These are phyloP conservation scores for Ictalurus punctatus DNA, from an alignment of 2,113 vertebrate species.

Conservation along the genomic window DNA sequence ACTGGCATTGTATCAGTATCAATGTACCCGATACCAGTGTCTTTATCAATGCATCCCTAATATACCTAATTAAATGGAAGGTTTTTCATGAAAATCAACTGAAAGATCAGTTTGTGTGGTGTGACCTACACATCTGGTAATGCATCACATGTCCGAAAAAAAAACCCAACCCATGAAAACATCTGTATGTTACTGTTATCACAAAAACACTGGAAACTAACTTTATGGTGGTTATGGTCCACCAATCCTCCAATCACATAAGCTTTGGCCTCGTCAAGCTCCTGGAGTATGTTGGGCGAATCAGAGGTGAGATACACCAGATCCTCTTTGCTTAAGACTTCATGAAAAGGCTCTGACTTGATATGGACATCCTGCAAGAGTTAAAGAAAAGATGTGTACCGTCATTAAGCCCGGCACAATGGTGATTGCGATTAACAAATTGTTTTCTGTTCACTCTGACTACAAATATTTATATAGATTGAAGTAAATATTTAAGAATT, in stretches of 20 bases:
- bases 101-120: not conserved
- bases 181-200: not conserved
- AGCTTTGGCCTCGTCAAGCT: slow-evolving; percentile 88
- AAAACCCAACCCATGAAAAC: not conserved
- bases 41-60: not conserved
- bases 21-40: too few relatives aligned
- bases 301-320: slow-evolving; percentile 95
- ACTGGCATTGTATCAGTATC: not conserved
- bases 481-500: not conserved
- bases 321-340: slow-evolving; percentile 84
- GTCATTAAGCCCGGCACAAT: not conserved
- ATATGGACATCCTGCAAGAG: slow-evolving; percentile 85
- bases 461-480: not conserved
- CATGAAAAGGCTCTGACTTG: slow-evolving; percentile 82
- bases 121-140: too few relatives aligned
- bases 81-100: not conserved
- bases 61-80: not conserved
- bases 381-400: slow-evolving; percentile 23
- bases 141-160: not conserved
- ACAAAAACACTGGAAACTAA: slow-evolving; percentile 56
- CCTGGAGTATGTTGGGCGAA: slow-evolving; percentile 85
- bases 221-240: slow-evolving; percentile 99
- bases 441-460: not conserved
- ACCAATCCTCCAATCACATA: slow-evolving; percentile 96
- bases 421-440: not conserved